Conservation (phyloP, 2,888 invertebrate genomes). For the Pristionchus arcanus region DNA sequence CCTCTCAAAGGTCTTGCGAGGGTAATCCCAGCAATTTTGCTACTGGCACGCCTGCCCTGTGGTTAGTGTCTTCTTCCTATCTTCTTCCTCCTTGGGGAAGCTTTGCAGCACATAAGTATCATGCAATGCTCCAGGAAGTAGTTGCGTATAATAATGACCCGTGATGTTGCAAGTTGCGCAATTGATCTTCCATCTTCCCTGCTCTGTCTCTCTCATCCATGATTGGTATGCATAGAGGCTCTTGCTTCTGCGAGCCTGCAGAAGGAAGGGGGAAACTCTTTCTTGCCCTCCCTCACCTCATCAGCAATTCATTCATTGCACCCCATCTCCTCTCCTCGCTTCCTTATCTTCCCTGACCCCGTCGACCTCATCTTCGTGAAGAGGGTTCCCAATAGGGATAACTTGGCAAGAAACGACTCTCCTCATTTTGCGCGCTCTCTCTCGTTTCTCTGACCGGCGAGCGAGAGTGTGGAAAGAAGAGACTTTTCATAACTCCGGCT, state of each 20-base stretch:
- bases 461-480: too few species aligned
- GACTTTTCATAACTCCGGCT: neutral
- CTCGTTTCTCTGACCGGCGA: too few species aligned
- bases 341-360: slow-evolving; percentile 26
- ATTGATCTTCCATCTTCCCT: neutral
- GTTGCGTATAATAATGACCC: neutral
- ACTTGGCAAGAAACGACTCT: too few species aligned
- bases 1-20: neutral
- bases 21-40: neutral
- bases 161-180: neutral
- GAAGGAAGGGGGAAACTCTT: slow-evolving; percentile 11
- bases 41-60: neutral
- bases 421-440: too few species aligned
- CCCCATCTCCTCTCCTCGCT: neutral
- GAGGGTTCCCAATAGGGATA: too few species aligned
- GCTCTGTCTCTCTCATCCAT: neutral
- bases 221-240: slow-evolving; percentile 13
- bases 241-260: neutral
- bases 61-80: neutral
- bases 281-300: neutral
- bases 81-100: neutral
- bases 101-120: neutral
- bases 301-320: slow-evolving; percentile 37
- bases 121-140: neutral
- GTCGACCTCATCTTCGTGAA: neutral